Base-by-base conservation (phyloP, 2,797 vertebrate species). In the Taeniopygia guttata region DNA sequence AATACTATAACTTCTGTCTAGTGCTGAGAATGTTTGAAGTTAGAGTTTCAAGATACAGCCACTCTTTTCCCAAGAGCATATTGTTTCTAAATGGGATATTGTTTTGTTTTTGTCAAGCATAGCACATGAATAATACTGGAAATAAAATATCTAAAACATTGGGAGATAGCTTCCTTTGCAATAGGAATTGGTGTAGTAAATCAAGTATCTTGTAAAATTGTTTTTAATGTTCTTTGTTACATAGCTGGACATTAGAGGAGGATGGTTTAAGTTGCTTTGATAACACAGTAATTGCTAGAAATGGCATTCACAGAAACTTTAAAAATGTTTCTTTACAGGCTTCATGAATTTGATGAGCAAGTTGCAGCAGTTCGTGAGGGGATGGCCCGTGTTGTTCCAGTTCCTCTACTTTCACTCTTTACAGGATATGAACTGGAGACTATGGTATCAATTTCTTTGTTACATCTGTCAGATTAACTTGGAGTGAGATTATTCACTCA, bases 321-420 rank as follows among this genome's bases (percentile, higher is more conserved):
- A 27, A n/a, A 64, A 77, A 77, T 77, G 7, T 84, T 40, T 93
- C 85, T 95, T 85, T 95, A 29, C 97, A 99, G 99, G 79, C 98
- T 99, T 88, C 99, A 99, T 67, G 99, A 99, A 96, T 99, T 99
- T 96, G 99, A 99, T 2, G 99, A 99, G 94, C 99, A 99, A 97
- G 99, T 99, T 45, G 98, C 99, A 22, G 99, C 99, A 2, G 99
- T 99, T 73, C 98, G 99, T 5, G 99, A 99, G 94, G 99, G 99
- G 15, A 99, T 99, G 99, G 99, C 99, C 45, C 98, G 99, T 3
- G 99, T 99, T 5, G 99, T 99, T 52, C 99, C 99, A 0, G 99
- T 99, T 52, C 99, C 99, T 51, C 97, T 99, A 5, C 98, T 99
- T 58, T 99, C 99, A 2, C 98, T 99, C 27, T 99, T 99, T 90